phyloP scores from a whole-genome alignment of 2,888 invertebrate genomes.

The Deilephila porcellus region DNA sequence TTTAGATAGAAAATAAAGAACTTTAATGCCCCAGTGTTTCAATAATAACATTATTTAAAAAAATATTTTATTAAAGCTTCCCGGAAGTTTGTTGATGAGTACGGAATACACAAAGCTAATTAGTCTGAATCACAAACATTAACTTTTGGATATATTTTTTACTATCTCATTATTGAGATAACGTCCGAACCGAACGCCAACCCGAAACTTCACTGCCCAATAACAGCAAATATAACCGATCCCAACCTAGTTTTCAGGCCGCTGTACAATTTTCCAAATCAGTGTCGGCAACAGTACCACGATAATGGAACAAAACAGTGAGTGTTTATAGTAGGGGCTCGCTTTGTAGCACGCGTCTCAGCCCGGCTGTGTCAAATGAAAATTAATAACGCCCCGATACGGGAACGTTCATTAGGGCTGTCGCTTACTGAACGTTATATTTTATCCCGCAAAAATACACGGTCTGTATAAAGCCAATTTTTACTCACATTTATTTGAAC shows the following conservation, averaged over 20 bases:
- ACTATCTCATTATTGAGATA: not conserved
- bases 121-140: no score
- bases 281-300: constrained; percentile 45
- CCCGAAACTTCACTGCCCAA: constrained; percentile 11
- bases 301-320: constrained; percentile 57
- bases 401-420: constrained; percentile 30
- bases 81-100: no score
- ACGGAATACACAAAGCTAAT: no score
- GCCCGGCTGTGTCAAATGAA: constrained; percentile 70
- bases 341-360: constrained; percentile 42
- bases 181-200: not conserved
- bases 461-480: not conserved
- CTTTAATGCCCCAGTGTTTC: no score
- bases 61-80: no score
- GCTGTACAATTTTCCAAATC: constrained; percentile 46
- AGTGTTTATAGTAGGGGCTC: constrained; percentile 47
- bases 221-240: constrained; percentile 19
- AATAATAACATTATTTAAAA: no score
- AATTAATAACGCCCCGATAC: constrained; percentile 68
- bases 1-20: no score
- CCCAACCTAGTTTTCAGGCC: constrained; percentile 35
- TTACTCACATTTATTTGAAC: not conserved
- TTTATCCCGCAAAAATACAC: constrained; percentile 11
- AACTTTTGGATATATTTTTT: no score
- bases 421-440: constrained; percentile 24